These are phyloP conservation scores for Patella caerulea DNA, from an alignment of 2,888 invertebrate genomes.

Conservation along the genomic window DNA sequence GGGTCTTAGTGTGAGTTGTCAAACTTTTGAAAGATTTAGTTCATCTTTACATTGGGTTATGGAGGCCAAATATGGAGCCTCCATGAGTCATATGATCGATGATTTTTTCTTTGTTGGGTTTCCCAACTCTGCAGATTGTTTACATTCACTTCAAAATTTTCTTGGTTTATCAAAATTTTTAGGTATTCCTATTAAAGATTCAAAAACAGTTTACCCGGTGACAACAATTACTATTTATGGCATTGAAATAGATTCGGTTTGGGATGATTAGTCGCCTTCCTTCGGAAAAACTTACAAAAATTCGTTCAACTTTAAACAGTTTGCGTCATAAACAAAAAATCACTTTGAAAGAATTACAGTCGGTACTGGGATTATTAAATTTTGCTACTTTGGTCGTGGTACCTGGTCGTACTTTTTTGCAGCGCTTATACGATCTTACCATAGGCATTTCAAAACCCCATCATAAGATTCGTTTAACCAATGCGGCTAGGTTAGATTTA, in stretches of 20 bases:
- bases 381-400: too few relatives aligned
- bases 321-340: too few relatives aligned
- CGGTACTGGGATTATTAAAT: too few relatives aligned
- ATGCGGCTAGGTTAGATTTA: slow-evolving; percentile 25
- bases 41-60: slow-evolving; percentile 3
- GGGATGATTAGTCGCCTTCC: background rate
- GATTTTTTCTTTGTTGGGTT: background rate
- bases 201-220: slow-evolving; percentile 8
- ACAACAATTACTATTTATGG: background rate
- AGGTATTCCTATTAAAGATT: background rate
- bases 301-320: too few relatives aligned
- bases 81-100: background rate
- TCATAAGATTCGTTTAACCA: background rate
- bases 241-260: slow-evolving; percentile 9
- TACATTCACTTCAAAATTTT: background rate
- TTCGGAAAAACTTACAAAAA: background rate
- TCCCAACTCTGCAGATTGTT: background rate
- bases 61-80: background rate
- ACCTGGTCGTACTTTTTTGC: background rate
- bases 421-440: slow-evolving; percentile 29
- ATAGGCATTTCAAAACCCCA: slow-evolving; percentile 5
- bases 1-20: slow-evolving; percentile 5
- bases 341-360: too few relatives aligned
- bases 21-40: slow-evolving; percentile 2
- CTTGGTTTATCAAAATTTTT: background rate